Percentiles rank a stretch among this genome's conserved stretches.
These are phyloP conservation scores for Larimichthys crocea DNA, from an alignment of 2,113 vertebrate genomes.

Conservation along the genomic window DNA sequence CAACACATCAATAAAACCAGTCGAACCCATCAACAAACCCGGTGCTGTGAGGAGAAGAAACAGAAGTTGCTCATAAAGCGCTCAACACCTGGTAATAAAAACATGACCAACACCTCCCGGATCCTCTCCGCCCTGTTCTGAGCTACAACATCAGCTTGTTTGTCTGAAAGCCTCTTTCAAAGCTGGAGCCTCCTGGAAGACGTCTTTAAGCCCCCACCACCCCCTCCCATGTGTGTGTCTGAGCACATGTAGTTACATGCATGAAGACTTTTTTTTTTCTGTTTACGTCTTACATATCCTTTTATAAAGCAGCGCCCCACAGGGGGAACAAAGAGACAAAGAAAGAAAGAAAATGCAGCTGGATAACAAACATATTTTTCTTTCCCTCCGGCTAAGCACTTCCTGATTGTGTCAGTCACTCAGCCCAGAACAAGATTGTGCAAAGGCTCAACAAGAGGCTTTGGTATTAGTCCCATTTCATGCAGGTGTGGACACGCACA, in stretches of 20 bases:
- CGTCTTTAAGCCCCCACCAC: background rate
- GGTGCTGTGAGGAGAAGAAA: background rate
- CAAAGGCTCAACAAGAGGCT: constrained; percentile 40
- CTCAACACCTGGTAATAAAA: constrained; percentile 24
- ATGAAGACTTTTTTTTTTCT: background rate
- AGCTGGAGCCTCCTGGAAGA: constrained; percentile 28
- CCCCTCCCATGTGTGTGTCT: background rate
- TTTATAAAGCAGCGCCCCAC: constrained; percentile 12
- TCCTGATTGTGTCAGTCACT: constrained; percentile 53
- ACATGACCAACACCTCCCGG: background rate
- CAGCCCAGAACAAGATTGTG: constrained; percentile 43
- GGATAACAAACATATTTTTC: constrained; percentile 35
- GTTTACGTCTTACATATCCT: constrained; percentile 31
- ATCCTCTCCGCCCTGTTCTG: constrained; percentile 1
- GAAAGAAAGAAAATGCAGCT: background rate
- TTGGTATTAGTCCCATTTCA: constrained; percentile 36
- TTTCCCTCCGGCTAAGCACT: constrained; percentile 41
- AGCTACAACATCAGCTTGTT: background rate
- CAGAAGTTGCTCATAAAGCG: constrained; percentile 20
- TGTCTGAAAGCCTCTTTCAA: constrained; percentile 6
- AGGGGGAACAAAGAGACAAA: background rate
- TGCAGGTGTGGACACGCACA: constrained; percentile 61
- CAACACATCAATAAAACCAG: no score
- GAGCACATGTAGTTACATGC: constrained; percentile 38
- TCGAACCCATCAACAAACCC: no score